Percentiles rank a stretch among this genome's conserved stretches.
Evolutionary conservation across 1,140 invertebrate genomes (phyloP).

Genomic region (Neodiprion virginianus): DNA sequence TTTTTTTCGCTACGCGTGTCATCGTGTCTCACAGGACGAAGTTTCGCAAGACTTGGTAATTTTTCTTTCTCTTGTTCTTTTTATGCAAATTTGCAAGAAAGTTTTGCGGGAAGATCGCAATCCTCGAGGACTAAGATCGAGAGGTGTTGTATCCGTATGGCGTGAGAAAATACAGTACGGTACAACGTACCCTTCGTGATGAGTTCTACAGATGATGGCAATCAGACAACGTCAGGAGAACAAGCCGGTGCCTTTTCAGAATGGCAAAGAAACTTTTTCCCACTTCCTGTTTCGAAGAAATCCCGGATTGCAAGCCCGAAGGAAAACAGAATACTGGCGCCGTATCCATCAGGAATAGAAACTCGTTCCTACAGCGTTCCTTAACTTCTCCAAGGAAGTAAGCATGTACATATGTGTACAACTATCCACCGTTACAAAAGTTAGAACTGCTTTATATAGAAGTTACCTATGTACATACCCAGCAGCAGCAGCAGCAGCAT

Average conservation of each 20-base stretch:
- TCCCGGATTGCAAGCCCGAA: background rate
- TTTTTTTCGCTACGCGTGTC: no score
- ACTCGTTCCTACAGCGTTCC: background rate
- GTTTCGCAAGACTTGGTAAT: no score
- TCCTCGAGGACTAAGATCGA: no score
- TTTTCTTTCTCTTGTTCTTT: no score
- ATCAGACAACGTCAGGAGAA: background rate
- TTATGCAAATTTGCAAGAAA: no score
- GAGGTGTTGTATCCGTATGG: no score
- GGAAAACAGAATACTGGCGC: slow-evolving; percentile 1
- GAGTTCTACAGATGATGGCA: background rate
- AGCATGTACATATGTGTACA: background rate
- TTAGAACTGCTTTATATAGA: background rate
- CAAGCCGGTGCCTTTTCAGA: background rate
- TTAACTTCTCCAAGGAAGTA: background rate
- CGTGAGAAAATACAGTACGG: no score
- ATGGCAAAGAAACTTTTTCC: background rate
- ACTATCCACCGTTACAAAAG: background rate
- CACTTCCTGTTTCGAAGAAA: background rate
- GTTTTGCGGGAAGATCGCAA: no score
- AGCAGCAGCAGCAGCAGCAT: no score
- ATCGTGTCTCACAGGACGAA: no score
- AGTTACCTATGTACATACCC: background rate
- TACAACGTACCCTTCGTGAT: no score
- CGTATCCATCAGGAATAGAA: background rate